Conservation (phyloP, 2,888 invertebrate genomes). For the Trachelus iudaicus region DNA sequence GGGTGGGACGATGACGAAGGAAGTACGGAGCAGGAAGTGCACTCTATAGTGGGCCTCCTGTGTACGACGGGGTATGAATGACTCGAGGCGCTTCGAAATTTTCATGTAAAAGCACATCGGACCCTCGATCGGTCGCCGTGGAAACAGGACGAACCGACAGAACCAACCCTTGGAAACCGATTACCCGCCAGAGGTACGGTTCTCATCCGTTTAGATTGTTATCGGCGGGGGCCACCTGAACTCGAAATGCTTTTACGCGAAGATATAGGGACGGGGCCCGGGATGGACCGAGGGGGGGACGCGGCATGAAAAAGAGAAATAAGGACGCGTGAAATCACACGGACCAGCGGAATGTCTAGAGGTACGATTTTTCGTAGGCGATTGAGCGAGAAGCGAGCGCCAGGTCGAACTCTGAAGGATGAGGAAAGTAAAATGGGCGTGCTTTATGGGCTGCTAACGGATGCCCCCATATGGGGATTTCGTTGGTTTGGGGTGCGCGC, state of each 20-base stretch:
- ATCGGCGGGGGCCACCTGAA: neutral
- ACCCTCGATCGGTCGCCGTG: neutral
- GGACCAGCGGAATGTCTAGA: neutral
- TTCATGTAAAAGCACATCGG: neutral
- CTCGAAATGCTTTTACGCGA: neutral
- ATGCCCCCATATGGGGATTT: slow-evolving; percentile 1
- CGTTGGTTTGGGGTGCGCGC: neutral
- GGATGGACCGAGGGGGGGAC: too few relatives aligned
- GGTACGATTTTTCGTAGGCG: neutral
- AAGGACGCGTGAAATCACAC: neutral
- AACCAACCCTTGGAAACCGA: neutral
- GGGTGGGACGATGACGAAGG: neutral
- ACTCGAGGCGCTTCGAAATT: neutral
- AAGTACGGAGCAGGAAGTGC: neutral
- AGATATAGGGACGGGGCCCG: neutral
- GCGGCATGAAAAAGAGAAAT: neutral
- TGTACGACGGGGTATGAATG: neutral
- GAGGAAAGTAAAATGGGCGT: neutral
- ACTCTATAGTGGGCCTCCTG: neutral
- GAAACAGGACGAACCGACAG: neutral
- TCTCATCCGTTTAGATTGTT: neutral
- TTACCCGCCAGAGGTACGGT: neutral
- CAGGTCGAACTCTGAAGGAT: neutral
- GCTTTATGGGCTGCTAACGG: slow-evolving; percentile 2
- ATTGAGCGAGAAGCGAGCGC: neutral